Evolutionary conservation across 2,113 vertebrate genomes (phyloP).

Genomic region (Lucifuga dentata): DNA sequence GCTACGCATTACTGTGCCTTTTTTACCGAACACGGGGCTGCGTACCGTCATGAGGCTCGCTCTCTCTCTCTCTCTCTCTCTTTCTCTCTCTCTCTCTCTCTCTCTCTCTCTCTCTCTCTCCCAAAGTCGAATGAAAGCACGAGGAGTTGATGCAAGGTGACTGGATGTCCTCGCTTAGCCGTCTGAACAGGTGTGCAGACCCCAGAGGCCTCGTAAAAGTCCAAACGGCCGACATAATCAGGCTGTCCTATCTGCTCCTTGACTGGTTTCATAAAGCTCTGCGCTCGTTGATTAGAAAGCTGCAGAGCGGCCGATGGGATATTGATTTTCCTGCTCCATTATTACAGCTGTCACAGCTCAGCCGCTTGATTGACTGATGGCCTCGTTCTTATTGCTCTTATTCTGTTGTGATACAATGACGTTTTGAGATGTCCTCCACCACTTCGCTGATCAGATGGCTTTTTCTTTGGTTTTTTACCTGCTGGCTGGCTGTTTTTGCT

Average conservation of each 20-base stretch:
- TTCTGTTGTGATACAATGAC: constrained; percentile 66
- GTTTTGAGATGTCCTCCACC: constrained; percentile 66
- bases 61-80: constrained; percentile 66
- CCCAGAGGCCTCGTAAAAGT: constrained; percentile 67
- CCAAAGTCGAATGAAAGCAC: constrained; percentile 80
- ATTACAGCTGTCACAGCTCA: constrained; percentile 81
- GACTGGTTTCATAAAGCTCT: constrained; percentile 72
- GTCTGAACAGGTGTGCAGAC: constrained; percentile 71
- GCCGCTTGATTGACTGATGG: constrained; percentile 81
- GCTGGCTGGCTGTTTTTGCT: constrained; percentile 42
- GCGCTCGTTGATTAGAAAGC: constrained; percentile 77
- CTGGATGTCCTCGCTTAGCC: constrained; percentile 66
- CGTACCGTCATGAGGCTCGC: constrained; percentile 49
- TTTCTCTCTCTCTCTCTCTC: constrained; percentile 64
- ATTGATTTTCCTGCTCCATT: constrained; percentile 81
- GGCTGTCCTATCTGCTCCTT: constrained; percentile 73
- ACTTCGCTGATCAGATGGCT: constrained; percentile 19
- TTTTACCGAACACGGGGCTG: constrained; percentile 64
- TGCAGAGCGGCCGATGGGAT: constrained; percentile 80
- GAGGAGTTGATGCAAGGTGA: constrained; percentile 81
- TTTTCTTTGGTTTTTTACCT: constrained; percentile 18
- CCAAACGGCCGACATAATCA: constrained; percentile 66
- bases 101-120: constrained; percentile 26
- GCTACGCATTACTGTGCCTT: constrained; percentile 79
- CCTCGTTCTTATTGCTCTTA: constrained; percentile 60